Base-by-base conservation (phyloP, 2,888 invertebrate genomes). In the Spatulosminthurus flaviceps region DNA sequence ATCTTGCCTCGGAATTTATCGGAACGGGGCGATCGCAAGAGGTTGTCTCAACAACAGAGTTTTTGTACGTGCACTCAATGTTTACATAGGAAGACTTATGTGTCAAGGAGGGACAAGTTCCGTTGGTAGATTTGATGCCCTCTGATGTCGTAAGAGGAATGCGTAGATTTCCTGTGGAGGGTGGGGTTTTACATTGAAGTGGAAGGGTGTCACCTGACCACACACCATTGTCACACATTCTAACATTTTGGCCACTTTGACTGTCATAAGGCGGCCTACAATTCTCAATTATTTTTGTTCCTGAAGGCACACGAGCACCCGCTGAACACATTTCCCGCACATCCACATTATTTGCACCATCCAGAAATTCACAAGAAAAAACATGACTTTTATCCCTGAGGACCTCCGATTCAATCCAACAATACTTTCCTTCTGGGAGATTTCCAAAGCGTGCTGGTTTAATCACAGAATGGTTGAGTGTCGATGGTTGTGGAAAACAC, bases 1-100 rank as follows among this genome's bases (percentile, higher is more conserved):
- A 85, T 9, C 79, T 81, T 0, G 85, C 85, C 73, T 83, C 83
- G 4, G 84, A 77, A 0, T 82, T 82, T 19, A 80, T 77, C 0
- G 75, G 64, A 2, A 71, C 22, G n/a, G 24, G n/a, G 0, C 19
- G 13, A 11, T 67, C 51, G 34, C 80, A 80, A 60, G 73, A 16
- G n/a, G 28, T 72, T 11, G 26, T 43, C 2, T 42, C 24, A 1
- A 72, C 71, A 19, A 41, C 21, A 9, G 22, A 5, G 22, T 42
- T 43, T 28, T 5, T 26, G 16, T 43, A 72, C 13, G 43, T 43
- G 41, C 71, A 72, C 43, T 72, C 71, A 43, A 72, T 72, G 24
- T 22, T 21, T 22, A 72, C 43, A 22, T 43, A 43, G 9, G 71
- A 43, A 24, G 43, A 43, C 16, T 24, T 72, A 24, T 34, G 21